Conservation (phyloP, 1,140 invertebrate genomes). For the Leptopilina clavipes region DNA sequence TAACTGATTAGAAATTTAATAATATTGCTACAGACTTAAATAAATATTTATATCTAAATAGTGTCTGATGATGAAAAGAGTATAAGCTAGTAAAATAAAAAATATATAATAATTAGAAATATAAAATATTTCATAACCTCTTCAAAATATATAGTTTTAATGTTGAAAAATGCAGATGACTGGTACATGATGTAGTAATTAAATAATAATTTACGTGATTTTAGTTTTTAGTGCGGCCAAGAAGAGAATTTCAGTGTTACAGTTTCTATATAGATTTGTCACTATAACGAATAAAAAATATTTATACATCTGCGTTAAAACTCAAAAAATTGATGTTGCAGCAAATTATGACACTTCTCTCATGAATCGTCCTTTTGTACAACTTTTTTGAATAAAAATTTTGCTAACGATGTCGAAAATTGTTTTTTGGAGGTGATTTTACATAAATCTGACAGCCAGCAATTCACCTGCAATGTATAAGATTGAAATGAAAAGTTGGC, state of each 20-base stretch:
- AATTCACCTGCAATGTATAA: conserved; percentile 42
- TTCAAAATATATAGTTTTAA: neutral
- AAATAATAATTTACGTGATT: neutral
- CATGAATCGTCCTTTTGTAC: neutral
- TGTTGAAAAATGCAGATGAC: conserved; percentile 20
- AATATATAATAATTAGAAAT: too few relatives aligned
- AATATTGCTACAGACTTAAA: too few relatives aligned
- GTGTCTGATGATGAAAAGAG: too few relatives aligned
- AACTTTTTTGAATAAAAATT: conserved; percentile 47
- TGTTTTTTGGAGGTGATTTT: conserved; percentile 43
- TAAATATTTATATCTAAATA: too few relatives aligned
- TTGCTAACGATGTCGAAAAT: conserved; percentile 46
- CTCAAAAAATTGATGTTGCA: too few relatives aligned
- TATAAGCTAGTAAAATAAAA: too few relatives aligned
- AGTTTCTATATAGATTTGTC: too few relatives aligned
- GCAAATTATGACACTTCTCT: neutral
- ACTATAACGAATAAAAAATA: too few relatives aligned
- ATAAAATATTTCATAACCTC: neutral
- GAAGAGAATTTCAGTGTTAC: neutral
- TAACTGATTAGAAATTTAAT: too few relatives aligned
- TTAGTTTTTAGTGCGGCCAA: neutral
- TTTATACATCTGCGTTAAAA: neutral
- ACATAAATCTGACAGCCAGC: conserved; percentile 49
- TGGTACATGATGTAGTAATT: conserved; percentile 32
- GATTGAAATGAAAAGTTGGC: conserved; percentile 16